phyloP scores from a whole-genome alignment of 2,888 invertebrate genomes.

The Carpatolechia fugitivella region DNA sequence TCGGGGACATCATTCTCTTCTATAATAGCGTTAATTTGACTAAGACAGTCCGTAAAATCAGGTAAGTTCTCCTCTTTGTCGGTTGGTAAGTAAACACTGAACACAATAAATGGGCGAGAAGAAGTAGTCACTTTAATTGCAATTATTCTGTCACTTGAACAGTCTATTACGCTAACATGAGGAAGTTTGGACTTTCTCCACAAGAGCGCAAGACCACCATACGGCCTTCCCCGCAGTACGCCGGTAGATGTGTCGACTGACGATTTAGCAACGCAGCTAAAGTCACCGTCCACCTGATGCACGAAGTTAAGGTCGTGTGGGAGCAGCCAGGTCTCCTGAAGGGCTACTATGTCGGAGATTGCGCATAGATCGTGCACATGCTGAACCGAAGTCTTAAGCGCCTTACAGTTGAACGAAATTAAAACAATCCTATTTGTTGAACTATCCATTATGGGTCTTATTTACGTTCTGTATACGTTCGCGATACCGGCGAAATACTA shows the following conservation, averaged over 20 bases:
- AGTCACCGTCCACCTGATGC: slow-evolving; percentile 11
- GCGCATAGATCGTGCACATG: slow-evolving; percentile 14
- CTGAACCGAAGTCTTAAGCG: slow-evolving; percentile 15
- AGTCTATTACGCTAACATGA: slow-evolving; percentile 13
- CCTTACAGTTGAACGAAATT: slow-evolving; percentile 17
- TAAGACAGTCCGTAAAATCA: slow-evolving; percentile 14
- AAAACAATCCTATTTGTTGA: background rate
- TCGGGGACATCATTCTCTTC: background rate
- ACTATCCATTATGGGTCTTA: slow-evolving; percentile 4
- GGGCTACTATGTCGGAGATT: slow-evolving; percentile 14
- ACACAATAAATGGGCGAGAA: slow-evolving; percentile 6
- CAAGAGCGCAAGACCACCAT: slow-evolving; percentile 16
- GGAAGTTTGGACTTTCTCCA: slow-evolving; percentile 15
- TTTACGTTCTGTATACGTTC: background rate
- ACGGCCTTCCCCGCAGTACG: slow-evolving; percentile 14
- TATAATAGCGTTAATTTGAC: background rate
- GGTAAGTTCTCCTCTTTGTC: slow-evolving; percentile 16
- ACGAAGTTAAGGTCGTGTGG: slow-evolving; percentile 16
- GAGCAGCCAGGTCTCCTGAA: slow-evolving; percentile 22
- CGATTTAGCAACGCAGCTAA: slow-evolving; percentile 17
- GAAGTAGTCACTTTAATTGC: background rate
- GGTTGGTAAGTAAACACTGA: slow-evolving; percentile 22
- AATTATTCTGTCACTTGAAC: background rate
- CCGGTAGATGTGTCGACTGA: slow-evolving; percentile 19
- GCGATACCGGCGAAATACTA: slow-evolving; percentile 6